phyloP scores from a whole-genome alignment of 2,797 vertebrate species.

The Falco naumanni region DNA sequence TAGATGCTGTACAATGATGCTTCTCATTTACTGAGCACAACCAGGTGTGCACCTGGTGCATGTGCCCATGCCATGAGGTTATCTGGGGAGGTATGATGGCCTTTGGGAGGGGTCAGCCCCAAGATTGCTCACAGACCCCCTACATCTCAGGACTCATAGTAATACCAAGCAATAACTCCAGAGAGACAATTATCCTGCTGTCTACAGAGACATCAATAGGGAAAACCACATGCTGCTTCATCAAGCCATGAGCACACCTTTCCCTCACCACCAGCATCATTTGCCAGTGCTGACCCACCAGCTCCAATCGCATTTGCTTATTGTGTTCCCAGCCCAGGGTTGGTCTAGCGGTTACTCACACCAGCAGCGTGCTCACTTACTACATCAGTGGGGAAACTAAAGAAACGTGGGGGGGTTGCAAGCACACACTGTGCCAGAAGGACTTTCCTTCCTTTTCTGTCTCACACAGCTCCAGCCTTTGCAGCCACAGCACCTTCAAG shows the following conservation, averaged over 20 bases:
- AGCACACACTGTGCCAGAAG: not conserved
- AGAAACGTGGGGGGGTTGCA: not conserved
- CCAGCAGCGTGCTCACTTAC: not conserved
- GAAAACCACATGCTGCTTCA: not conserved
- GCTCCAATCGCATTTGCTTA: not conserved
- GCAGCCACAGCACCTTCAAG: not conserved
- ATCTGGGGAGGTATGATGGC: not conserved
- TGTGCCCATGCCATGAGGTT: not conserved
- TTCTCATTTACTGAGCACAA: not conserved
- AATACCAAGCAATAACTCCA: not conserved
- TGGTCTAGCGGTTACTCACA: not conserved
- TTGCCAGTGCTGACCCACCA: not conserved
- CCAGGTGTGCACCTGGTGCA: not conserved
- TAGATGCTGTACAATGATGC: not conserved
- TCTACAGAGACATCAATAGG: not conserved
- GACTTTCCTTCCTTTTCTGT: not conserved
- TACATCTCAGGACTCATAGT: not conserved
- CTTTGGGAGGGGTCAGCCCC: not conserved
- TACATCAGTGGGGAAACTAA: not conserved
- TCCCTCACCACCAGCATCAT: not conserved
- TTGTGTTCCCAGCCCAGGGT: not conserved
- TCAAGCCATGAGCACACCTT: not conserved
- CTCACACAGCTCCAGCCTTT: not conserved
- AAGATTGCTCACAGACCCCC: not conserved
- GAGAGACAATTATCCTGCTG: not conserved